A percentile compares a stretch with the other conserved stretches of the same genome.
phyloP scores from a whole-genome alignment of 1,140 invertebrate genomes.

The Archegozetes longisetosus region DNA sequence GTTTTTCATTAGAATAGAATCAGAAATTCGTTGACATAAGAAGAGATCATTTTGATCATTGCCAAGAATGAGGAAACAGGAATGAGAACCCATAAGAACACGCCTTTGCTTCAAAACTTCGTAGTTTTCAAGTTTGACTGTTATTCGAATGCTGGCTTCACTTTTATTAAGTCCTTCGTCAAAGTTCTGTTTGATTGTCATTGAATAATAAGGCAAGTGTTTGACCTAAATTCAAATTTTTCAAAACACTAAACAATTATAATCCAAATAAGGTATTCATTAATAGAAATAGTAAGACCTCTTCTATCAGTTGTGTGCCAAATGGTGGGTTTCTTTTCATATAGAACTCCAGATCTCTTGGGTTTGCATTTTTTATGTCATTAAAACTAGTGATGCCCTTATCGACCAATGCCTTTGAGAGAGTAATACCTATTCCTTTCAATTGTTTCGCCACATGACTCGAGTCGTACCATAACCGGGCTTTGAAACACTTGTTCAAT shows the following conservation, averaged over 20 bases:
- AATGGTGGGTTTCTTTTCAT: slow-evolving; percentile 36
- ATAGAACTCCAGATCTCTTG: slow-evolving; percentile 51
- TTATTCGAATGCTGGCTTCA: neutral
- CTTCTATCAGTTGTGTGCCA: slow-evolving; percentile 45
- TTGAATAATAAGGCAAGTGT: neutral
- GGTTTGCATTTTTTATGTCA: slow-evolving; percentile 44
- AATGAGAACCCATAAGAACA: neutral
- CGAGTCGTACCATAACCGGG: slow-evolving; percentile 57
- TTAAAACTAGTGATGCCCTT: slow-evolving; percentile 48
- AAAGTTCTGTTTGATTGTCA: neutral
- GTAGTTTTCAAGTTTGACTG: neutral
- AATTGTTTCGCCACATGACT: slow-evolving; percentile 49
- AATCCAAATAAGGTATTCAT: too few relatives aligned
- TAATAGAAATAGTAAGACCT: too few relatives aligned
- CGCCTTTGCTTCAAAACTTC: neutral
- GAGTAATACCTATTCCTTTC: slow-evolving; percentile 45
- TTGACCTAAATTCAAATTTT: too few relatives aligned
- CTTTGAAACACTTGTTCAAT: slow-evolving; percentile 45
- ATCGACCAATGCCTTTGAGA: slow-evolving; percentile 44
- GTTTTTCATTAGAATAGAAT: neutral
- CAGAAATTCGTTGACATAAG: neutral
- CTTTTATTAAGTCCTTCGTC: neutral
- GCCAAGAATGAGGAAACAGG: neutral
- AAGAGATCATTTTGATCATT: neutral
- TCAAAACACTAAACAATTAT: too few relatives aligned